Evolutionary conservation across 2,113 vertebrate genomes (phyloP), one percentile per base, ranked within the genome.

Genomic region (Tapirus terrestris): DNA sequence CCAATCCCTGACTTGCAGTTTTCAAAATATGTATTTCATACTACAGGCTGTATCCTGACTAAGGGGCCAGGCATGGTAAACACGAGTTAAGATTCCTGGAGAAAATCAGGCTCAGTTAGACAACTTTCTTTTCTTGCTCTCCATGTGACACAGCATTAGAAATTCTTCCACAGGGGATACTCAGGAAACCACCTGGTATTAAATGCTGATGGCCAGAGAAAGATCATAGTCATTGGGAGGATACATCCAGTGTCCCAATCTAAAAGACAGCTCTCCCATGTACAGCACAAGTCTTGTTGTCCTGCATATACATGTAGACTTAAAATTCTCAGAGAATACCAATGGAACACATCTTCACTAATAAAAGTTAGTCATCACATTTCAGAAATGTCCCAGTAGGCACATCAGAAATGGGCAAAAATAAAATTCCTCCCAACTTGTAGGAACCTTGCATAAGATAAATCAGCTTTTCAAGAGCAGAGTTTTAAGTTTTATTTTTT

Each of bases 391-490:
- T 21, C 12, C 96, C 53, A 48, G 4, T 45, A 53, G 72, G 17
- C 10, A 89, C 86, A 86, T 45, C 51, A 77, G 33, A 91, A 93
- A 53, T 31, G 23, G 36, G 29, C 33, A 89, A 91, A 84, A 92
- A 70, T 48, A 75, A 87, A 93, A 70, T 63, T 82, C 13, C 8
- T 43, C 51, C n/a, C 31, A n/a, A 51, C 13, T 73, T 65, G 2
- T 25, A 67, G 1, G 21, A 45, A 29, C 12, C 77, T 76, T 85
- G 2, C 11, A 33, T 27, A 63, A 29, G 21, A 93, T 86, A 86
- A 77, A 82, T 83, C 39, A 70, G 13, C 12, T 48, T 58, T 96
- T 67, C 60, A 23, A 29, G 60, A 61, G 14, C 17, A 90, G 67
- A 85, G 20, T 13, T 33, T 89, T 91, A 68, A 43, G 43, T 43